A percentile compares a stretch with the other conserved stretches of the same genome.
Conservation (phyloP, 2,888 invertebrate genomes). For the Taphrorychus bicolor region DNA sequence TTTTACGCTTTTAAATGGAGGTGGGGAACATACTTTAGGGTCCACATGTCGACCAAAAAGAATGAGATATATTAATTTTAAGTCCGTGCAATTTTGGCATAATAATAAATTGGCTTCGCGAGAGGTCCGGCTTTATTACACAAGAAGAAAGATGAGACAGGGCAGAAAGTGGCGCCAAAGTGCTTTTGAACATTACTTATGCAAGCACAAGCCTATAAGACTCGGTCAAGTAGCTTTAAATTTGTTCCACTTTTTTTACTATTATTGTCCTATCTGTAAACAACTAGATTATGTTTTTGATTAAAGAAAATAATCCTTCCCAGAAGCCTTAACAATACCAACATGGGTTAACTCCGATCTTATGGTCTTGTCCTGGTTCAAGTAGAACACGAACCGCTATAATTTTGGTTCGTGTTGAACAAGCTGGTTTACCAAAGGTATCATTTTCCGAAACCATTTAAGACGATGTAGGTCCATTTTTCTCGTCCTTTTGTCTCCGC, state of each 20-base stretch:
- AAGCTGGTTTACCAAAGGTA: constrained; percentile 35
- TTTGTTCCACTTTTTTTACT: too few relatives aligned
- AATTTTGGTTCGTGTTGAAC: constrained; percentile 26
- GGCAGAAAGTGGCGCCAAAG: constrained; percentile 12
- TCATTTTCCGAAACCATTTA: constrained; percentile 34
- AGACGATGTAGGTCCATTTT: constrained; percentile 23
- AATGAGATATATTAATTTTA: constrained; percentile 16
- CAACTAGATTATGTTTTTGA: too few relatives aligned
- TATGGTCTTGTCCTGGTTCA: constrained; percentile 10
- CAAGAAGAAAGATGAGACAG: constrained; percentile 12
- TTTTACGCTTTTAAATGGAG: too few relatives aligned
- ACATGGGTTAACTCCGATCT: background rate
- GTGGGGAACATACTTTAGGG: too few relatives aligned
- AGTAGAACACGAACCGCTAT: constrained; percentile 11
- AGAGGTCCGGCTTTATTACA: constrained; percentile 17
- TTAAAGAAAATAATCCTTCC: too few relatives aligned
- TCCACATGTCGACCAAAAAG: too few relatives aligned
- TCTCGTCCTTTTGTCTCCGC: constrained; percentile 32
- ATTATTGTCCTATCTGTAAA: too few relatives aligned
- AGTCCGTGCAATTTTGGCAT: constrained; percentile 17
- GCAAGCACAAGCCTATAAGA: background rate
- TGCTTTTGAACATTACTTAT: background rate
- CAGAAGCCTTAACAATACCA: background rate
- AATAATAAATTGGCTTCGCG: constrained; percentile 18
- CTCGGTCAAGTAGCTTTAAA: too few relatives aligned